These are phyloP conservation scores for Pandion haliaetus DNA, from an alignment of 2,113 vertebrate genomes.

Conservation along the genomic window DNA sequence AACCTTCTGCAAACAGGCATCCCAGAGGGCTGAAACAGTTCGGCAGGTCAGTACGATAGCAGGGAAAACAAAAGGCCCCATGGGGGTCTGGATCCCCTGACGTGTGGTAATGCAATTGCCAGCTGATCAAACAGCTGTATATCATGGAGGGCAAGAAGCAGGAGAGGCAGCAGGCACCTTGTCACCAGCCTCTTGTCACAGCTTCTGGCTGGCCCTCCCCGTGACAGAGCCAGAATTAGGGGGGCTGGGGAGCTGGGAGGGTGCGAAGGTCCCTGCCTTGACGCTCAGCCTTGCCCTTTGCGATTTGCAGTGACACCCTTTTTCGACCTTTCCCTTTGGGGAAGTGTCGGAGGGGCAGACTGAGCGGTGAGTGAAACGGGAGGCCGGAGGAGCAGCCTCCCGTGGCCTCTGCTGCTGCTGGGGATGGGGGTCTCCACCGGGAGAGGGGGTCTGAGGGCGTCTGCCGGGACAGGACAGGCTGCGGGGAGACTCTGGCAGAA, in stretches of 20 bases:
- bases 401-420: background rate
- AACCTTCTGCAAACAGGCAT: background rate
- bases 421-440: background rate
- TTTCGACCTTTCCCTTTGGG: background rate
- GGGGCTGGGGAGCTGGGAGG: background rate
- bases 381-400: background rate
- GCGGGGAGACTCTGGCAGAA: background rate
- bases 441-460: background rate
- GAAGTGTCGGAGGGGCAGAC: background rate
- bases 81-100: background rate
- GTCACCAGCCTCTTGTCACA: background rate
- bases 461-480: background rate
- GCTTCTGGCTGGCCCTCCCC: background rate
- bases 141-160: background rate
- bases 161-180: background rate
- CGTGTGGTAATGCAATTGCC: background rate
- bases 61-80: background rate
- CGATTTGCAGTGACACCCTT: background rate
- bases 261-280: background rate
- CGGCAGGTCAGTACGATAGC: background rate
- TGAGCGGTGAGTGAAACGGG: background rate
- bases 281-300: background rate
- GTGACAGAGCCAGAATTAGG: background rate
- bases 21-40: background rate
- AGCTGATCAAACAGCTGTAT: conserved; percentile 33